phyloP scores from a whole-genome alignment of 2,888 invertebrate species.

The Dichetophora obliterata region DNA sequence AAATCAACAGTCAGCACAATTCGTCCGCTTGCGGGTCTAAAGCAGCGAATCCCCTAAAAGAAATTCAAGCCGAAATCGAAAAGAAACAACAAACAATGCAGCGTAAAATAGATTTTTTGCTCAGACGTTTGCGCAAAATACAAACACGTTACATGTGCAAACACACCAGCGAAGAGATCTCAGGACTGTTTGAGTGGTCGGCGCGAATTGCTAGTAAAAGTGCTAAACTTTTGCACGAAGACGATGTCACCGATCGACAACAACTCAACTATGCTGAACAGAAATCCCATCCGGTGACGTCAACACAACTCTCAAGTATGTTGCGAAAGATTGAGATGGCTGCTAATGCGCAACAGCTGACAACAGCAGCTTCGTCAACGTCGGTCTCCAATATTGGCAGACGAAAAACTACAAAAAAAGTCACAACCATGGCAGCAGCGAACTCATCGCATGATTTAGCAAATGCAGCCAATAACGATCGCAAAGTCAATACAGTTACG shows the following conservation, averaged over 20 bases:
- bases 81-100: slow-evolving; percentile 72
- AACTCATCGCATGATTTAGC: slow-evolving; percentile 22
- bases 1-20: slow-evolving; percentile 52
- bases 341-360: slow-evolving; percentile 62
- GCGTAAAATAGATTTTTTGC: slow-evolving; percentile 79
- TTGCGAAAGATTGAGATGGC: slow-evolving; percentile 64
- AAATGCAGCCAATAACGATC: background rate
- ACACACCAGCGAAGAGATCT: slow-evolving; percentile 83
- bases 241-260: slow-evolving; percentile 44
- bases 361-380: slow-evolving; percentile 51
- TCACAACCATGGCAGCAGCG: background rate
- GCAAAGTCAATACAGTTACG: slow-evolving; percentile 54
- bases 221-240: slow-evolving; percentile 42
- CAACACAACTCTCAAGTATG: slow-evolving; percentile 73
- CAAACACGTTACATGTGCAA: slow-evolving; percentile 82
- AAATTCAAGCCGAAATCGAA: slow-evolving; percentile 61
- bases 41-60: slow-evolving; percentile 53
- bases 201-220: slow-evolving; percentile 70
- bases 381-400: slow-evolving; percentile 2
- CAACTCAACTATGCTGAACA: slow-evolving; percentile 61
- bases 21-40: slow-evolving; percentile 35
- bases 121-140: slow-evolving; percentile 80
- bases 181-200: slow-evolving; percentile 82
- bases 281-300: slow-evolving; percentile 69
- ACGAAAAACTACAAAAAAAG: slow-evolving; percentile 43